phyloP scores from a whole-genome alignment of 2,113 vertebrate species.

The Electrona antarctica region DNA sequence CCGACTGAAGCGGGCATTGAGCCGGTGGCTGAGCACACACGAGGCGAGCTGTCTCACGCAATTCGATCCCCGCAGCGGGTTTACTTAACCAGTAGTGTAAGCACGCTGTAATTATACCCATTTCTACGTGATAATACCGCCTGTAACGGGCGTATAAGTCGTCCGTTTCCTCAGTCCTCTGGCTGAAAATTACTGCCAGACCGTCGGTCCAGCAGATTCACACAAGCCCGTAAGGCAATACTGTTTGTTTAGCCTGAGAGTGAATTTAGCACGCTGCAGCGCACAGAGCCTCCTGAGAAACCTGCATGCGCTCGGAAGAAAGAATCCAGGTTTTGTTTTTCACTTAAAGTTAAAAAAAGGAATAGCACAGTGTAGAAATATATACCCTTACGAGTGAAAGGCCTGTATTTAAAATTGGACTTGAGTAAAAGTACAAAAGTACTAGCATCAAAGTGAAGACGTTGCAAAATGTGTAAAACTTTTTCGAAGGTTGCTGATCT shows the following conservation, averaged over 20 bases:
- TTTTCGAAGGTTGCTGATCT: no score
- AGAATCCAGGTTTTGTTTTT: no score
- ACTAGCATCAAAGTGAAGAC: no score
- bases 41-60: conserved; percentile 21
- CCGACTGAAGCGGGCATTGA: no score
- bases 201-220: conserved; percentile 45
- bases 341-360: no score
- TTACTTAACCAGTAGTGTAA: conserved; percentile 58
- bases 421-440: no score
- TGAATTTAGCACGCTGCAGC: conserved; percentile 31
- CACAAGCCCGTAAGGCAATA: conserved; percentile 54
- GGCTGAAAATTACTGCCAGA: conserved; percentile 65
- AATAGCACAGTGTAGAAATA: no score
- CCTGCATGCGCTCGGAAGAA: no score
- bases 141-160: conserved; percentile 47
- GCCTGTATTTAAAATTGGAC: no score
- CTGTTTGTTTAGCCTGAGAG: conserved; percentile 64
- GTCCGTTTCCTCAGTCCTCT: conserved; percentile 49
- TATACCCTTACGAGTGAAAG: no score
- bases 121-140: conserved; percentile 67
- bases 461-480: no score
- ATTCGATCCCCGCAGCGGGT: conserved; percentile 57
- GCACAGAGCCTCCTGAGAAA: conserved; percentile 48
- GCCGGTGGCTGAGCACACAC: conserved; percentile 31
- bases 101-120: conserved; percentile 58